Evolutionary conservation across 1,140 invertebrate species (phyloP).

Genomic region (Penaeus japonicus): DNA sequence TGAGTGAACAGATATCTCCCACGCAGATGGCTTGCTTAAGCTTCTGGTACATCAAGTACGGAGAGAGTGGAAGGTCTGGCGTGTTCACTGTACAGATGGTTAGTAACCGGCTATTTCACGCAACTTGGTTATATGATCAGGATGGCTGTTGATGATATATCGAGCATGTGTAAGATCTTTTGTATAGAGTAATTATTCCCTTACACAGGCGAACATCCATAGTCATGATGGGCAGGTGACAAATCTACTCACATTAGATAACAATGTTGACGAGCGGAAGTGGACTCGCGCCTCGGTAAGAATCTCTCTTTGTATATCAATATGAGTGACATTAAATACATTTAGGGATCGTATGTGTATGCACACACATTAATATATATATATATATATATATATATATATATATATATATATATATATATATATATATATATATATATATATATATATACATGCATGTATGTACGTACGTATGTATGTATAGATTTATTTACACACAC

Average conservation of each 20-base stretch:
- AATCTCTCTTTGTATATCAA: not conserved
- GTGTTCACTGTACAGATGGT: conserved; percentile 8
- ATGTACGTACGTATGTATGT: too few relatives aligned
- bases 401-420: too few relatives aligned
- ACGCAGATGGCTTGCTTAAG: conserved; percentile 1
- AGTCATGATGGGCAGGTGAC: not conserved
- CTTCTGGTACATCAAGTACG: conserved; percentile 55
- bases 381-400: too few relatives aligned
- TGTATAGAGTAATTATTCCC: too few relatives aligned
- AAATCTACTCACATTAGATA: conserved; percentile 11
- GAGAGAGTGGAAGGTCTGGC: conserved; percentile 32
- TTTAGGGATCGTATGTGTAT: too few relatives aligned
- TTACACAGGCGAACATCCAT: not conserved
- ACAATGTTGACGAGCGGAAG: conserved; percentile 1
- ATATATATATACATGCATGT: too few relatives aligned
- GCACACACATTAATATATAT: too few relatives aligned
- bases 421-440: too few relatives aligned
- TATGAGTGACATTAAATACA: not conserved
- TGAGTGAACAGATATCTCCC: conserved; percentile 6
- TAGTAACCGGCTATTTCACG: not conserved
- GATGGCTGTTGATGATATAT: too few relatives aligned
- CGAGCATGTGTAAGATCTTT: too few relatives aligned
- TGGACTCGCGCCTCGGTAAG: conserved; percentile 22
- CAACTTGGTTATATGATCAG: not conserved
- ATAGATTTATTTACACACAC: too few relatives aligned